A percentile compares a stretch with the other conserved stretches of the same genome.
phyloP scores from a whole-genome alignment of 2,888 invertebrate species.

The Cosmorhoe ocellata region DNA sequence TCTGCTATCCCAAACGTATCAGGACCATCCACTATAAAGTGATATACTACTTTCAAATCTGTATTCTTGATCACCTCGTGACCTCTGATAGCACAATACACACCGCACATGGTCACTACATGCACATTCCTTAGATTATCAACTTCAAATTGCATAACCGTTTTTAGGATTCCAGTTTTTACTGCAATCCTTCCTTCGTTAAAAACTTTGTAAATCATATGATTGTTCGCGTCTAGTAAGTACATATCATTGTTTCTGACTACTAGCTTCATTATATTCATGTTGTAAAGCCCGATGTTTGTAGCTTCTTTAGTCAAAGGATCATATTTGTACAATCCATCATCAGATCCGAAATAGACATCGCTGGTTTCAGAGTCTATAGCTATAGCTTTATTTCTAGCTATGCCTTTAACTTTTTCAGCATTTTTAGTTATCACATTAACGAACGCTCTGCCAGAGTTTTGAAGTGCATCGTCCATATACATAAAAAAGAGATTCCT shows the following conservation, averaged over 20 bases:
- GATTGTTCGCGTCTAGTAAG: constrained; percentile 66
- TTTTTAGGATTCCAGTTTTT: constrained; percentile 53
- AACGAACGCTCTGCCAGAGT: constrained; percentile 64
- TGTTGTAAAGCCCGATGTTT: constrained; percentile 66
- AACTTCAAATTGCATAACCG: constrained; percentile 67
- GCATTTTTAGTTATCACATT: constrained; percentile 63
- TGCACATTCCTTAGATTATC: constrained; percentile 63
- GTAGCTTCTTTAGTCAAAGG: constrained; percentile 52
- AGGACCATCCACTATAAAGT: constrained; percentile 57
- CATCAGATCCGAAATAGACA: constrained; percentile 70
- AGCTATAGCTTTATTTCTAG: constrained; percentile 67
- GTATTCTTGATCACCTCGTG: constrained; percentile 60
- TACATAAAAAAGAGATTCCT: constrained; percentile 72
- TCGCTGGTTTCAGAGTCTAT: constrained; percentile 64
- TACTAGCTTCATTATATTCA: constrained; percentile 67
- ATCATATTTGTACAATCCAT: constrained; percentile 70
- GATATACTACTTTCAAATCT: constrained; percentile 55
- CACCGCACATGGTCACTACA: constrained; percentile 67
- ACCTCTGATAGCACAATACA: constrained; percentile 57
- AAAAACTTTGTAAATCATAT: constrained; percentile 67
- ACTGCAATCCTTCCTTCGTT: constrained; percentile 49
- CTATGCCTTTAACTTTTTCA: constrained; percentile 59
- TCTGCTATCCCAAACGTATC: constrained; percentile 60
- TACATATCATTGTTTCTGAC: constrained; percentile 68
- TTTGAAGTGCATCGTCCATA: constrained; percentile 66